Percentiles rank a stretch among this genome's conserved stretches.
These are phyloP conservation scores for Zaprionus nigranus DNA, from an alignment of 1,140 invertebrate species.

Conservation along the genomic window DNA sequence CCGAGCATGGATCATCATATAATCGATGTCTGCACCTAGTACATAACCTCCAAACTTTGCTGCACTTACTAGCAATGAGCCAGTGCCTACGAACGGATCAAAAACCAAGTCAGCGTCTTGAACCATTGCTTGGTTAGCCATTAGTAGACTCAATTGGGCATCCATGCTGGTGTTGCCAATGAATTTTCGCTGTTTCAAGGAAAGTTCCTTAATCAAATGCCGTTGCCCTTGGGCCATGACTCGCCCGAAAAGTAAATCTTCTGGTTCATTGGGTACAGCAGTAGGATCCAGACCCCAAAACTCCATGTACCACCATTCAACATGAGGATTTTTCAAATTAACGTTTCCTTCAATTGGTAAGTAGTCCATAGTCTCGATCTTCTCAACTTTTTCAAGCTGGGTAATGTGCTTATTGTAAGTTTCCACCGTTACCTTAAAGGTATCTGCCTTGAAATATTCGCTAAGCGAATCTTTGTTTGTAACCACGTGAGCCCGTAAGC, in stretches of 20 bases:
- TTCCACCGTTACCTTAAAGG: slow-evolving; percentile 94
- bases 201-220: slow-evolving; percentile 91
- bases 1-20: slow-evolving; percentile 94
- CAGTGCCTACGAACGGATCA: slow-evolving; percentile 98
- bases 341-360: slow-evolving; percentile 92
- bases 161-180: slow-evolving; percentile 99
- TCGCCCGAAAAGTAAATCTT: slow-evolving; percentile 93
- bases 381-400: slow-evolving; percentile 91
- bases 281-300: slow-evolving; percentile 93
- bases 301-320: slow-evolving; percentile 92
- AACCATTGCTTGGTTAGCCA: slow-evolving; percentile 96
- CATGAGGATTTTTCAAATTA: slow-evolving; percentile 92
- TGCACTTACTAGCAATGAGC: slow-evolving; percentile 95
- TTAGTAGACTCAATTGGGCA: slow-evolving; percentile 94
- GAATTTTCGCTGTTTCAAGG: slow-evolving; percentile 95
- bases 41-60: slow-evolving; percentile 96
- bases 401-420: slow-evolving; percentile 94
- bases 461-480: slow-evolving; percentile 82
- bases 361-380: slow-evolving; percentile 94
- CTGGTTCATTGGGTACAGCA: slow-evolving; percentile 89
- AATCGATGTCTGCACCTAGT: slow-evolving; percentile 97
- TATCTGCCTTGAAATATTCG: slow-evolving; percentile 85
- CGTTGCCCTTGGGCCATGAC: slow-evolving; percentile 93
- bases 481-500: slow-evolving; percentile 86
- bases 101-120: slow-evolving; percentile 90